These are phyloP conservation scores for Bhutanitis thaidina DNA, from an alignment of 2,888 invertebrate genomes.

Conservation along the genomic window DNA sequence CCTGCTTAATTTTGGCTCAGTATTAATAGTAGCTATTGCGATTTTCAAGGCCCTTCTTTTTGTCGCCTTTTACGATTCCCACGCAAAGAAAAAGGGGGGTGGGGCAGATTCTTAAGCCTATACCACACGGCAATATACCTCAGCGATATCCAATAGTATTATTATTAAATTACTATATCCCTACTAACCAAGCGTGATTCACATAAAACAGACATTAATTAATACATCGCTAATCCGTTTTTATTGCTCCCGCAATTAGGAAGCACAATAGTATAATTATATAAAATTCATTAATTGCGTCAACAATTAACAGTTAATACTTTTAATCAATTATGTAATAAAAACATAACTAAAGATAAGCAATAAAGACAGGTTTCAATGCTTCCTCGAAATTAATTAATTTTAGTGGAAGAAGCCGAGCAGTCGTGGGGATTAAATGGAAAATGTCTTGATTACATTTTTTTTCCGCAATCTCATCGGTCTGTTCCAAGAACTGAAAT, in stretches of 20 bases:
- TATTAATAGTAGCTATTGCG: no score
- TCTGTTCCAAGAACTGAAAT: constrained; percentile 13
- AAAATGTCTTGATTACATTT: constrained; percentile 8
- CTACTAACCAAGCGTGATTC: no score
- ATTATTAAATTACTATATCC: no score
- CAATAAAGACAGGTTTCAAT: neutral
- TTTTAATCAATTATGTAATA: neutral
- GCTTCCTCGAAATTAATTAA: constrained; percentile 1
- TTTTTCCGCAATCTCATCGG: constrained; percentile 1
- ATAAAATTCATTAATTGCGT: neutral
- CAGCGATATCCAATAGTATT: no score
- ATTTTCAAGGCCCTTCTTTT: no score
- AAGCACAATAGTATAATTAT: neutral
- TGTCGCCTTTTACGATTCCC: no score
- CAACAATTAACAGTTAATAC: neutral
- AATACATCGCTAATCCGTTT: neutral
- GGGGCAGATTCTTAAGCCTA: no score
- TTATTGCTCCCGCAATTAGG: neutral
- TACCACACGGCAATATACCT: no score
- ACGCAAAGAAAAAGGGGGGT: no score
- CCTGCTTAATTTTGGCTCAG: no score
- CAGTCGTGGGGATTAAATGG: constrained; percentile 2
- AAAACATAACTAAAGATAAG: neutral
- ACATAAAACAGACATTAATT: no score
- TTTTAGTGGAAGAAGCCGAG: neutral